Evolutionary conservation across 2,113 vertebrate species (phyloP), one percentile per base, ranked within the genome.

Genomic region (Eretmochelys imbricata): DNA sequence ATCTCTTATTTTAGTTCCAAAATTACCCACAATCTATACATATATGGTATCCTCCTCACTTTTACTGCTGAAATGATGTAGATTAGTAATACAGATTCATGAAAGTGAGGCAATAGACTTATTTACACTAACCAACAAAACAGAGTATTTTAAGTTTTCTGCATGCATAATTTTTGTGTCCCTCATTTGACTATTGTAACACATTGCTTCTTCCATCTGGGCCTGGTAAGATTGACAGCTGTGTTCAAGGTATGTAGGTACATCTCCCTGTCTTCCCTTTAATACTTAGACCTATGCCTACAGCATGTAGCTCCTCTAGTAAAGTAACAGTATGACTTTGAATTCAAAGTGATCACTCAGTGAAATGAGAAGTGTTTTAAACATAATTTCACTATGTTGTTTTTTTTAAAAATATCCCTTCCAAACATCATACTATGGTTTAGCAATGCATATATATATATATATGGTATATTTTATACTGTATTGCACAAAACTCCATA

Each of bases 401-500:
- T 96, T 95, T 72, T 38, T 72, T 17, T 83, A 90, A 88, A 95
- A 97, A 93, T 89, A 84, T 65, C 25, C 82, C 48, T 95, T 94
- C 72, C 93, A 90, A 87, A 89, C 75, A 65, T 94, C 88, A 54
- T 94, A 81, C 78, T 55, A 80, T 57, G 85, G 85, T 95, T 96
- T 97, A 94, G 82, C 96, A 65, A 95, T 49, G 49, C 49, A 49
- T 96, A 51, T 48, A 93, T 87, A 51, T 48, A 93, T 87, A 94
- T 46, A 76, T 81, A 75, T 57, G 94, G 50, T 13, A 88, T 90
- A 55, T 76, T 96, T 92, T 94, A 91, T 85, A 76, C 51, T 89
- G 81, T 90, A 95, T 3, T 46, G 80, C 76, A 97, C 94, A 95
- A 97, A 97, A 96, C 55, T 92, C 91, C 94, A 42, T 82, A 82